phyloP scores from a whole-genome alignment of 2,797 vertebrate genomes.

The Harpagifer antarcticus region DNA sequence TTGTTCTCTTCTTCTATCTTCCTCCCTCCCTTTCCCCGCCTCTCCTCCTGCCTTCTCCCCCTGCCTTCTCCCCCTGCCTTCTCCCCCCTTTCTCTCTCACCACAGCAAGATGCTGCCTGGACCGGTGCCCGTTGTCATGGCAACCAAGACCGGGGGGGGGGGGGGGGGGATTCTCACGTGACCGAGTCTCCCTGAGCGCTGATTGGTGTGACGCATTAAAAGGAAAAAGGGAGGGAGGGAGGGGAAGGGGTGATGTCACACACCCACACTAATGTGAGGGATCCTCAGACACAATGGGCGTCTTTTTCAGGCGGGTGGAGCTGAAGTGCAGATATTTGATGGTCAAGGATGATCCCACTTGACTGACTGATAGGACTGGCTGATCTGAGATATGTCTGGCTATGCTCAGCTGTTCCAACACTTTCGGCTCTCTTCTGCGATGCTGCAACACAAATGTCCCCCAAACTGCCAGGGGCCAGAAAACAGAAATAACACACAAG shows the following conservation, averaged over 20 bases:
- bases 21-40: slow-evolving; percentile 46
- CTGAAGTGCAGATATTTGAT: slow-evolving; percentile 24
- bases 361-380: slow-evolving; percentile 14
- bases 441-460: slow-evolving; percentile 42
- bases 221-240: slow-evolving; percentile 26
- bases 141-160: slow-evolving; percentile 70
- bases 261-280: slow-evolving; percentile 71
- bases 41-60: slow-evolving; percentile 50
- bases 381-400: slow-evolving; percentile 6
- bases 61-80: slow-evolving; percentile 46
- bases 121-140: slow-evolving; percentile 84
- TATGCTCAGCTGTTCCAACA: slow-evolving; percentile 16
- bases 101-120: slow-evolving; percentile 86
- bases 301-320: slow-evolving; percentile 62
- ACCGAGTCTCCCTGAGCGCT: slow-evolving; percentile 48
- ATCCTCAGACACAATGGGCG: slow-evolving; percentile 72
- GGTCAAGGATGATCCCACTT: slow-evolving; percentile 24
- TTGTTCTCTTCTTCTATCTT: slow-evolving; percentile 45
- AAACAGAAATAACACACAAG: slow-evolving; percentile 73
- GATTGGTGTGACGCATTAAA: slow-evolving; percentile 69
- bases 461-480: slow-evolving; percentile 36
- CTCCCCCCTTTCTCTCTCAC: slow-evolving; percentile 68
- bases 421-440: slow-evolving; percentile 7
- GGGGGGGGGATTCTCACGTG: slow-evolving; percentile 72
- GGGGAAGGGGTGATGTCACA: slow-evolving; percentile 69